Conservation (phyloP, 2,113 vertebrate genomes). For the Sula dactylatra region DNA sequence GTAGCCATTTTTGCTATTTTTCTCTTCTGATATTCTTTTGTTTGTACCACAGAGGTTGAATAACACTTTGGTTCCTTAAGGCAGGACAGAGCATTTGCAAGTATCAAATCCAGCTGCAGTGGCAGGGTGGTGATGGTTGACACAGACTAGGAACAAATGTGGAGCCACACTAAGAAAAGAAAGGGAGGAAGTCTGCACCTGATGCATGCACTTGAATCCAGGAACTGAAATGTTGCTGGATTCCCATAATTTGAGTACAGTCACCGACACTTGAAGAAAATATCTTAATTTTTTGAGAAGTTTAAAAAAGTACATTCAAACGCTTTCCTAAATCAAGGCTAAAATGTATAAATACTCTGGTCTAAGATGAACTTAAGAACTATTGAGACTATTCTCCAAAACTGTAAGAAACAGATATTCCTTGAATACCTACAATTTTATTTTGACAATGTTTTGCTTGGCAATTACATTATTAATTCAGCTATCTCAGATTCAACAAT, state of each 20-base stretch:
- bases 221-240: neutral
- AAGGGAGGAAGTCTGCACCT: neutral
- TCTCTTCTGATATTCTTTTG: neutral
- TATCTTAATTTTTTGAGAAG: neutral
- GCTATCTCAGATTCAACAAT: neutral
- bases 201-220: neutral
- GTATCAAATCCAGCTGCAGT: neutral
- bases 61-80: neutral
- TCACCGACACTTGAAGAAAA: neutral
- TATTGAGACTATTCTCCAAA: neutral
- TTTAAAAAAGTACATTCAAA: neutral
- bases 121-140: too few relatives aligned
- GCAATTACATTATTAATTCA: neutral
- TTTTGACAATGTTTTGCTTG: neutral
- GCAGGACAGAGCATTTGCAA: neutral
- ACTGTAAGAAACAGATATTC: neutral
- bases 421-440: neutral
- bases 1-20: neutral
- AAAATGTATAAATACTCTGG: neutral
- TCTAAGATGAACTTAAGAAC: neutral
- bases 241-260: neutral
- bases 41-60: neutral
- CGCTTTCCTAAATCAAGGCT: neutral
- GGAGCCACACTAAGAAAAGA: neutral
- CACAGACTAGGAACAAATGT: neutral